Evolutionary conservation across 1,140 invertebrate species (phyloP).

Genomic region (Aphelenchoides besseyi): DNA sequence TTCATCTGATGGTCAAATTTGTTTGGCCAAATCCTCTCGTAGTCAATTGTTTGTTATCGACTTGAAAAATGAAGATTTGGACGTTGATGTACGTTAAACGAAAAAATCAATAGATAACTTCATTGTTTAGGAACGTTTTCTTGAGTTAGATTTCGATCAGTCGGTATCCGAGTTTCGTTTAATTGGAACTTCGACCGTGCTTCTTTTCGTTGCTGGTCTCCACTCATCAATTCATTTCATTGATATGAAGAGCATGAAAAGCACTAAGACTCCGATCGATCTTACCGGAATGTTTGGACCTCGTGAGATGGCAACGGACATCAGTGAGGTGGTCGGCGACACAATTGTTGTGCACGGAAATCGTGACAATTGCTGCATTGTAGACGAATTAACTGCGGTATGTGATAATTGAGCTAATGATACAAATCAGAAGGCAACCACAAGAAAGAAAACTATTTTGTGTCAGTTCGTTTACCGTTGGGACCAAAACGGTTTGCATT

Average conservation of each 20-base stretch:
- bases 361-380: conserved; percentile 20
- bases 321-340: not conserved
- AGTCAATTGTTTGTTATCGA: not conserved
- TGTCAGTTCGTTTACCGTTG: too few species aligned
- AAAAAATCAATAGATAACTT: not conserved
- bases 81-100: not conserved
- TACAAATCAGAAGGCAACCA: too few species aligned
- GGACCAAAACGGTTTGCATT: too few species aligned
- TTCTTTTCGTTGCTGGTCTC: conserved; percentile 5
- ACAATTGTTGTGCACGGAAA: conserved; percentile 25
- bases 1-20: too few species aligned
- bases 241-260: conserved; percentile 10
- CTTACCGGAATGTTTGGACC: not conserved
- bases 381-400: conserved; percentile 21
- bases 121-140: conserved; percentile 6
- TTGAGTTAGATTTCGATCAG: conserved; percentile 5
- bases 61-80: not conserved
- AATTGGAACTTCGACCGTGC: not conserved
- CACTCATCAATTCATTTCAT: not conserved
- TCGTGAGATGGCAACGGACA: not conserved
- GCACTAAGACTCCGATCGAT: not conserved
- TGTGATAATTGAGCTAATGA: too few species aligned
- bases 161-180: conserved; percentile 7
- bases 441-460: too few species aligned
- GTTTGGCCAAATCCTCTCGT: conserved; percentile 2